Base-by-base conservation (phyloP, 2,113 vertebrate species). In the Felis chaus region DNA sequence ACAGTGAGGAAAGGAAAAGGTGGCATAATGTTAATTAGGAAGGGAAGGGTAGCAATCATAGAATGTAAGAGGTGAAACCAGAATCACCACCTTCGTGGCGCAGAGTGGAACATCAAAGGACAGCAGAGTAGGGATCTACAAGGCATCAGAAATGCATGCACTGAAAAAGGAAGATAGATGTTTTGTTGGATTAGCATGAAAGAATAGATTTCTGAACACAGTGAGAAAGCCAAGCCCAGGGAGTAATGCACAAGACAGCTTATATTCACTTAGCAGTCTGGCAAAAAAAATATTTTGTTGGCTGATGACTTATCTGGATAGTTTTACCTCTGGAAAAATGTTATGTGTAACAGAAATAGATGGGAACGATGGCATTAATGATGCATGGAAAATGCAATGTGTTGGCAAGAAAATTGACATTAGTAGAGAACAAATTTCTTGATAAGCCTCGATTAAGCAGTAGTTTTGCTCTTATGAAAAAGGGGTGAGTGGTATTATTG, bases 401-500 rank as follows among this genome's bases (percentile, higher is more conserved):
- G 48, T 57, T 93, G 66, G 82, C 89, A 95, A 96, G 95, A 96
- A 97, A 93, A 89, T 1, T 81, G 94, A 53, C 57, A 81, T 96
- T 94, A 94, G 53, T 61, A 92, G 71, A 76, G 85, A 95, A 63
- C 0, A 53, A 69, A 79, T 86, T 66, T 88, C 76, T 96, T 65
- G 33, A 33, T 93, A 95, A 68, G 29, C 66, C 29, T 81, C 1
- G 0, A 94, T 95, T 91, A 69, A 84, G 79, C 19, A 53, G 33
- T 83, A 84, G 80, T 95, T 92, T 95, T 41, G 31, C 31, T 92
- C 69, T 21, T 76, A 57, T 66, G 39, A 50, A 96, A 82, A 92
- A 39, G 33, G n/a, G 27, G 21, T 90, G 39, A 87, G 68, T 45
- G 36, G 39, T 45, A 76, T 92, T 39, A 55, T 18, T 87, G 68